Base-by-base conservation (phyloP, 2,888 invertebrate species). In the Suillia variegata region DNA sequence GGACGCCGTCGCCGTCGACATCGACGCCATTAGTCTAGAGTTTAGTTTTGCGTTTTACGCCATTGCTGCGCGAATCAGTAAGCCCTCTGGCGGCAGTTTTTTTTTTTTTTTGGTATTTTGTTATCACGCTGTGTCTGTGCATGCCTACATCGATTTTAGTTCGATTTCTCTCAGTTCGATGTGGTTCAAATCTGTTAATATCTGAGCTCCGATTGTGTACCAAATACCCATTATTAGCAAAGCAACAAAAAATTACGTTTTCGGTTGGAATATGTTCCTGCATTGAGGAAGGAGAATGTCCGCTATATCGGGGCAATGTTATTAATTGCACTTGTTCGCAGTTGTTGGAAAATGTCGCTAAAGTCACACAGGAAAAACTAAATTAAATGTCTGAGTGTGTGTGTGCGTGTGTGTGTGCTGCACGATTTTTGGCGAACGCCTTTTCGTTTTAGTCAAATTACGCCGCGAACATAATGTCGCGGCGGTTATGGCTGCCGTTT, bases 281-380 rank as follows among this genome's bases (percentile, higher is more conserved):
- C n/a, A n/a, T n/a, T n/a, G n/a, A n/a, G n/a, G n/a, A n/a, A n/a
- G n/a, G n/a, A n/a, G n/a, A n/a, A n/a, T n/a, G n/a, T n/a, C n/a
- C n/a, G n/a, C n/a, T n/a, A n/a, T n/a, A n/a, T n/a, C n/a, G n/a
- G n/a, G n/a, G n/a, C 12, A 38, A 5, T 38, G 47, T 61, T 63
- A 63, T 63, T 63, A 63, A 63, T 63, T 63, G 63, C 54, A 21
- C 55, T 63, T 61, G 61, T 61, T 52, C 51, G 57, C 61, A 59
- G 49, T 55, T 54, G 61, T 38, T n/a, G 54, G 50, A 61, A 63
- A 63, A 56, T 61, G 61, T 63, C 63, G 55, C 42, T 21, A 24
- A 13, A 62, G 56, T 62, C 62, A 58, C 33, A 22, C 34, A 17
- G 48, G 26, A 48, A 60, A 58, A 52, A 34, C n/a, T 26, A 51